These are phyloP conservation scores for Thereva nobilitata DNA, from an alignment of 2,888 invertebrate species.

Conservation along the genomic window DNA sequence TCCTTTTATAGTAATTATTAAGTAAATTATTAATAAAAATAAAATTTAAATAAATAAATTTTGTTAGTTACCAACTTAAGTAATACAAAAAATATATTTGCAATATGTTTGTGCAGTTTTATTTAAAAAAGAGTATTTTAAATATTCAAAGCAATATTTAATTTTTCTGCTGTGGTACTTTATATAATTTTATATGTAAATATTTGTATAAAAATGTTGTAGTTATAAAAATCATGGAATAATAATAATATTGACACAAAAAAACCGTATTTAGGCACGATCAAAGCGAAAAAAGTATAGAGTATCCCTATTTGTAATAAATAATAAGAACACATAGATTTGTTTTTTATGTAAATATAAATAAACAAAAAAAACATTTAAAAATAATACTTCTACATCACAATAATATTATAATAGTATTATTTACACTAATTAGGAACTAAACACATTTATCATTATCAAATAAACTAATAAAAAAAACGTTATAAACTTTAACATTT, in stretches of 20 bases:
- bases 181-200: no score
- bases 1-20: no score
- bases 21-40: neutral
- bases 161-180: no score
- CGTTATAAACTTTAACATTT: neutral
- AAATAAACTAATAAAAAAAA: neutral
- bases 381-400: neutral
- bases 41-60: conserved; percentile 3
- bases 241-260: no score
- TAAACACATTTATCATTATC: conserved; percentile 3
- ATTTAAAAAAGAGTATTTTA: no score
- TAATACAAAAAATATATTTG: neutral
- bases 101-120: neutral
- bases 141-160: no score
- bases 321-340: conserved; percentile 4
- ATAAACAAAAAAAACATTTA: conserved; percentile 3
- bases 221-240: no score
- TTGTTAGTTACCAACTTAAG: neutral
- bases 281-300: no score
- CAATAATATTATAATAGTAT: neutral
- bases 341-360: neutral
- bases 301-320: neutral
- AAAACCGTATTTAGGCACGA: no score
- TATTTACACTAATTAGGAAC: conserved; percentile 28
- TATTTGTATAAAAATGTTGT: no score